Percentiles rank a stretch among this genome's conserved stretches.
Evolutionary conservation across 1,140 invertebrate species (phyloP).

Genomic region (Eulimnadia texana): DNA sequence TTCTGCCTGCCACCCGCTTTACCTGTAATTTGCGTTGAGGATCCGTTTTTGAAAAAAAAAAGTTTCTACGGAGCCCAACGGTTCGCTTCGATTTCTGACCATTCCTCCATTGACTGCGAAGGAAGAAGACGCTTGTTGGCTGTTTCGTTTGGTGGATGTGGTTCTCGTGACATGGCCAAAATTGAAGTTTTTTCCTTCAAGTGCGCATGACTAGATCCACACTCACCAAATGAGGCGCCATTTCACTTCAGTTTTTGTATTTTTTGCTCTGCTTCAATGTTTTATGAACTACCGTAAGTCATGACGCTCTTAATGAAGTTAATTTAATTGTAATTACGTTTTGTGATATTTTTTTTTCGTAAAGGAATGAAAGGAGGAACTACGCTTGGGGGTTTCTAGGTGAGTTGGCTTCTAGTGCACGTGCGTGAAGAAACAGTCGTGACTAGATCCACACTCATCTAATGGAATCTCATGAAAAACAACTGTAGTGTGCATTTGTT

Average conservation of each 20-base stretch:
- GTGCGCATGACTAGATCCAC: slow-evolving; percentile 59
- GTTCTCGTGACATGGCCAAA: slow-evolving; percentile 47
- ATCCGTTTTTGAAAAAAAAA: not conserved
- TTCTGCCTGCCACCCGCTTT: not conserved
- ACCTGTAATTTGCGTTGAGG: not conserved
- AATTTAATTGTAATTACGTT: slow-evolving; percentile 1
- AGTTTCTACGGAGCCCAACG: not conserved
- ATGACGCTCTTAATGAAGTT: not conserved
- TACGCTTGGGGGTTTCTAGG: slow-evolving; percentile 21
- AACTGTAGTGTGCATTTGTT: not conserved
- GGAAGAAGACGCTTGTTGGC: not conserved
- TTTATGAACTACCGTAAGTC: not conserved
- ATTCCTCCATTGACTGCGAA: not conserved
- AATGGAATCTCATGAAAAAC: slow-evolving; percentile 19
- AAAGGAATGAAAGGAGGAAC: no score
- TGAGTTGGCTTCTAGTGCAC: slow-evolving; percentile 25
- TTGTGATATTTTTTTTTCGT: not conserved
- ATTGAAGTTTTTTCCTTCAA: slow-evolving; percentile 29
- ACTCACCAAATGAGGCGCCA: slow-evolving; percentile 46
- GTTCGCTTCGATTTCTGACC: not conserved
- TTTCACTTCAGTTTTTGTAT: not conserved
- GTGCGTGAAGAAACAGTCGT: slow-evolving; percentile 15
- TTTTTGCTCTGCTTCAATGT: not conserved
- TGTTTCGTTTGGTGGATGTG: slow-evolving; percentile 43
- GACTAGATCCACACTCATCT: slow-evolving; percentile 27